A percentile compares a stretch with the other conserved stretches of the same genome.
Conservation (phyloP, 1,140 invertebrate genomes). For the Sycobia sp. region DNA sequence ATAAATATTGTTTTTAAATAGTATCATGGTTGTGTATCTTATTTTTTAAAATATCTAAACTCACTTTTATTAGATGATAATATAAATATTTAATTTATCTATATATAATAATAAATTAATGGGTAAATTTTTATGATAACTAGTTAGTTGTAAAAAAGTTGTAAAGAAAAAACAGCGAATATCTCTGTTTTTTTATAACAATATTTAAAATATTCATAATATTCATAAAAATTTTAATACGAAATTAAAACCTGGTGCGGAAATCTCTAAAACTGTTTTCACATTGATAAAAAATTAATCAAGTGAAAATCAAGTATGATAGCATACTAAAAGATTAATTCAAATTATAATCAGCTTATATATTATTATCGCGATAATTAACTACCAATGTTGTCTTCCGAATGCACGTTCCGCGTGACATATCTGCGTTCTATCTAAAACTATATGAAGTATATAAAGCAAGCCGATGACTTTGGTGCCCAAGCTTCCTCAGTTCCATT, state of each 20-base stretch:
- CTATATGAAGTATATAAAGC: conserved; percentile 21
- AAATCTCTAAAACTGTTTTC: conserved; percentile 9
- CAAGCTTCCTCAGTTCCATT: conserved; percentile 8
- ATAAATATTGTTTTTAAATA: no score
- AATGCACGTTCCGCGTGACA: conserved; percentile 29
- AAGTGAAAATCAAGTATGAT: no score
- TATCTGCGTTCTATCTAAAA: conserved; percentile 25
- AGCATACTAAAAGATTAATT: no score
- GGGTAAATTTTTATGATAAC: no score
- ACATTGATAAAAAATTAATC: conserved; percentile 17
- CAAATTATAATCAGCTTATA: conserved; percentile 17
- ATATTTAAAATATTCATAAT: not conserved
- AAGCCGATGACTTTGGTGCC: not conserved
- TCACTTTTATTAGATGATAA: no score
- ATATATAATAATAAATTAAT: no score
- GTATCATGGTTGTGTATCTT: no score
- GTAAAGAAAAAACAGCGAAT: no score
- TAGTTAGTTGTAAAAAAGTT: not conserved
- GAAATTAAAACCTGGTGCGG: conserved; percentile 13
- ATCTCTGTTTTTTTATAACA: no score
- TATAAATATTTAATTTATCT: no score
- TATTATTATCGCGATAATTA: conserved; percentile 15
- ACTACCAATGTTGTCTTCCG: conserved; percentile 8
- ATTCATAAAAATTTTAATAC: not conserved
- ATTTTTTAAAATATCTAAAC: no score